phyloP scores from a whole-genome alignment of 2,113 vertebrate genomes.

The Oenanthe melanoleuca region DNA sequence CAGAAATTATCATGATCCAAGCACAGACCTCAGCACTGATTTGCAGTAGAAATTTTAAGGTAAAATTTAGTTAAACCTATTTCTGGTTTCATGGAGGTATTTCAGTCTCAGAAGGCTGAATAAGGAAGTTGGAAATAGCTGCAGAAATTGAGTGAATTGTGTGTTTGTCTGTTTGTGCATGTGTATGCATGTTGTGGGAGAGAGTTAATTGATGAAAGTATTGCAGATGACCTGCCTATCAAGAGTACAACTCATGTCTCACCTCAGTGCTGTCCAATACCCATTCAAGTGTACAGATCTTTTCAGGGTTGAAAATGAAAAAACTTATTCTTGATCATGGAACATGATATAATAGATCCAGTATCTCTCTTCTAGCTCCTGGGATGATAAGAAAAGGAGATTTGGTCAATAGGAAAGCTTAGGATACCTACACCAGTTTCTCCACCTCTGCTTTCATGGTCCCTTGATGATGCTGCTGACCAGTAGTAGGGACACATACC shows the following conservation, averaged over 20 bases:
- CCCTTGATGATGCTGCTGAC: background rate
- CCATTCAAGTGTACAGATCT: background rate
- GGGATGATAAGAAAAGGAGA: background rate
- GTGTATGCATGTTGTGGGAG: background rate
- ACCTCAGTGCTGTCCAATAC: background rate
- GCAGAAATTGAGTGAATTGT: background rate
- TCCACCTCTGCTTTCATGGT: background rate
- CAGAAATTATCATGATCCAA: background rate
- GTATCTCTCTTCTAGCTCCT: background rate
- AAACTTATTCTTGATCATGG: background rate
- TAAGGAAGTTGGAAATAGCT: background rate
- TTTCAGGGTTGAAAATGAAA: background rate
- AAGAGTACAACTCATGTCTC: background rate
- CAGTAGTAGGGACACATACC: background rate
- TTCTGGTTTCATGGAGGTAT: background rate
- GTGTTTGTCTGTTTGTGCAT: background rate
- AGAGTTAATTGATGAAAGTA: background rate
- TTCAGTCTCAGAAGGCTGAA: slow-evolving; percentile 16
- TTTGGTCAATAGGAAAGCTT: background rate
- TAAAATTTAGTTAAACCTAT: slow-evolving; percentile 1
- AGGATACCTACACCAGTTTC: background rate
- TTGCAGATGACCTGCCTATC: background rate
- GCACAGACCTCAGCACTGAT: background rate
- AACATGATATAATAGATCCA: background rate
- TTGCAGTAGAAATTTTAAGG: slow-evolving; percentile 1